phyloP scores from a whole-genome alignment of 2,888 invertebrate species.

The Chrysomela aeneicollis region DNA sequence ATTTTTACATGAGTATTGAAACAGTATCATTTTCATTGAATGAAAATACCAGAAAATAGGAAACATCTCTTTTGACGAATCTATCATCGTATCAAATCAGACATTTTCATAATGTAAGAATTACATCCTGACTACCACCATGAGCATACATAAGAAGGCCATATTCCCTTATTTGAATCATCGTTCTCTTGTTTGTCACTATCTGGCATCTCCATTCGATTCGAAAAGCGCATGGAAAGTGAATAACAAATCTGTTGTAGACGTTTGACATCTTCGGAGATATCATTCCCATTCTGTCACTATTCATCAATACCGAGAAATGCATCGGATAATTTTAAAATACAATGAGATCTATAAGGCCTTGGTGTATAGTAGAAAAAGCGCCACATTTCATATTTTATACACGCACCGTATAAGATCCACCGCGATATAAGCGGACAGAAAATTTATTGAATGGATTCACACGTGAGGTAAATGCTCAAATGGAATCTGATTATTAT shows the following conservation, averaged over 20 bases:
- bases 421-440: conserved; percentile 11
- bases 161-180: not conserved
- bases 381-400: conserved; percentile 20
- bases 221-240: conserved; percentile 7
- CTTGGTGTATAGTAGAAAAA: conserved; percentile 15
- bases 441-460: conserved; percentile 19
- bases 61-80: too few species aligned
- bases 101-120: too few species aligned
- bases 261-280: not conserved
- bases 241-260: conserved; percentile 1
- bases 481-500: conserved; percentile 9
- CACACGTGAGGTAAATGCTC: conserved; percentile 12
- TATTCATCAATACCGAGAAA: conserved; percentile 21
- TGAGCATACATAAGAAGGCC: too few species aligned
- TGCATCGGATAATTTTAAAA: conserved; percentile 18
- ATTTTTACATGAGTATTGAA: too few species aligned
- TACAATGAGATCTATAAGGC: conserved; percentile 20
- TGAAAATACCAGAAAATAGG: too few species aligned
- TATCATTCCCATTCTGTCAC: conserved; percentile 16
- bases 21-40: too few species aligned
- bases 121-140: too few species aligned
- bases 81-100: too few species aligned
- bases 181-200: not conserved
- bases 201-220: conserved; percentile 4
- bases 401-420: conserved; percentile 16